phyloP scores from a whole-genome alignment of 1,140 invertebrate species.

The Rhysida immarginata region DNA sequence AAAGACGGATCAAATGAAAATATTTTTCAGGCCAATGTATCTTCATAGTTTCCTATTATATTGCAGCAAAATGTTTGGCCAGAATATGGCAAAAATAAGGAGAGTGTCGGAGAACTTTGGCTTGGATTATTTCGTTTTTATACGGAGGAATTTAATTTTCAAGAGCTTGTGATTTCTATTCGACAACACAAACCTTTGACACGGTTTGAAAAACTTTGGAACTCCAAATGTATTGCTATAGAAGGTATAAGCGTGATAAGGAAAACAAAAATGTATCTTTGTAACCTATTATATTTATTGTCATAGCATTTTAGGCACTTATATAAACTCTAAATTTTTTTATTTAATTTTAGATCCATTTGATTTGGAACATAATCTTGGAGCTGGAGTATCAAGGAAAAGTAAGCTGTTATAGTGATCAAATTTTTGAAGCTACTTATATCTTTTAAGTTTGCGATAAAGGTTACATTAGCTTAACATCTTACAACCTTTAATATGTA shows the following conservation, averaged over 20 bases:
- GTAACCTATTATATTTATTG: no score
- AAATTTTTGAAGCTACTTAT: no score
- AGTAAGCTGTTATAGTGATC: slow-evolving; percentile 36
- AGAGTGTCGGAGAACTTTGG: slow-evolving; percentile 38
- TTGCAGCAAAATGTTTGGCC: slow-evolving; percentile 35
- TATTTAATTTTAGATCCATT: slow-evolving; percentile 43
- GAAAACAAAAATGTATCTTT: no score
- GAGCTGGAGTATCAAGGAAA: slow-evolving; percentile 38
- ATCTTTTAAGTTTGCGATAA: no score
- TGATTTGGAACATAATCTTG: slow-evolving; percentile 42
- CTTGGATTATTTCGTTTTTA: slow-evolving; percentile 39
- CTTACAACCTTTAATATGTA: no score
- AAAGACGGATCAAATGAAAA: no score
- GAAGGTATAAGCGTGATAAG: slow-evolving; percentile 39
- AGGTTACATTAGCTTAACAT: no score
- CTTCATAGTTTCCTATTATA: slow-evolving; percentile 11
- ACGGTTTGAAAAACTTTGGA: slow-evolving; percentile 43
- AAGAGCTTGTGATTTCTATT: slow-evolving; percentile 39
- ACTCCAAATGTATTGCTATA: slow-evolving; percentile 38
- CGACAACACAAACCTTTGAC: slow-evolving; percentile 32
- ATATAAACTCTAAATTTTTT: no score
- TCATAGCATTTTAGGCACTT: no score
- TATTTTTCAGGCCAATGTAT: no score
- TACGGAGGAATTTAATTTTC: slow-evolving; percentile 39
- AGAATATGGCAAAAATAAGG: slow-evolving; percentile 32